Conservation (phyloP, 2,888 invertebrate genomes). For the Netelia melanura region DNA sequence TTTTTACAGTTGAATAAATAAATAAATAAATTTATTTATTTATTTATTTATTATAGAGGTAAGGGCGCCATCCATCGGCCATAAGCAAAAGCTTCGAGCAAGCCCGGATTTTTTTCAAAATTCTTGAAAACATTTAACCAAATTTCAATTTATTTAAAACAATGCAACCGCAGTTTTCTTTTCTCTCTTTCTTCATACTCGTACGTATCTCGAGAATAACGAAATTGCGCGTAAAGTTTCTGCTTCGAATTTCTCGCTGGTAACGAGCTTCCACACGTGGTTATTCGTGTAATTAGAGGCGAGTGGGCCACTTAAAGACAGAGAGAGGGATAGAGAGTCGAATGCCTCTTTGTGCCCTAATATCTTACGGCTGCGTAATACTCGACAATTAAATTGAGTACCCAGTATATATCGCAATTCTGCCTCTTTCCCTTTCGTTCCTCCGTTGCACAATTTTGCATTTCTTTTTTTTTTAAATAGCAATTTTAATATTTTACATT, state of each 20-base stretch:
- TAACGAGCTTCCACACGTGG: conserved; percentile 39
- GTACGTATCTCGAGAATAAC: conserved; percentile 15
- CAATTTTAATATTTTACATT: not conserved
- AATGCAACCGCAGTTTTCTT: not conserved
- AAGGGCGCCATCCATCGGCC: too few species aligned
- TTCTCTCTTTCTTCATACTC: not conserved
- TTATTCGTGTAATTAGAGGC: conserved; percentile 55
- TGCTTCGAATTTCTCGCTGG: conserved; percentile 42
- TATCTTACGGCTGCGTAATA: conserved; percentile 24
- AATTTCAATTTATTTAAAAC: too few species aligned
- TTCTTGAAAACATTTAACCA: too few species aligned
- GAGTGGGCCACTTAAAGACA: conserved; percentile 42
- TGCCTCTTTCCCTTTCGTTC: conserved; percentile 36
- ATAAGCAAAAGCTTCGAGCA: too few species aligned
- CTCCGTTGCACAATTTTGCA: conserved; percentile 11
- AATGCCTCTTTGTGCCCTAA: conserved; percentile 30
- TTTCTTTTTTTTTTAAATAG: not conserved
- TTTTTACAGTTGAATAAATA: too few species aligned
- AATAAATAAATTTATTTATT: too few species aligned
- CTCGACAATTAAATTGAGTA: conserved; percentile 48
- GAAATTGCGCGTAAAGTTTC: conserved; percentile 57
- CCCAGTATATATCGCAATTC: conserved; percentile 25
- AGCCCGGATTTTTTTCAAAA: too few species aligned
- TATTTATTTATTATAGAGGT: too few species aligned
- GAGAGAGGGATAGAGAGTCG: conserved; percentile 15